Percentiles rank a stretch among this genome's conserved stretches.
Evolutionary conservation across 1,140 invertebrate genomes (phyloP).

Genomic region (Pseudomyrmex gracilis): DNA sequence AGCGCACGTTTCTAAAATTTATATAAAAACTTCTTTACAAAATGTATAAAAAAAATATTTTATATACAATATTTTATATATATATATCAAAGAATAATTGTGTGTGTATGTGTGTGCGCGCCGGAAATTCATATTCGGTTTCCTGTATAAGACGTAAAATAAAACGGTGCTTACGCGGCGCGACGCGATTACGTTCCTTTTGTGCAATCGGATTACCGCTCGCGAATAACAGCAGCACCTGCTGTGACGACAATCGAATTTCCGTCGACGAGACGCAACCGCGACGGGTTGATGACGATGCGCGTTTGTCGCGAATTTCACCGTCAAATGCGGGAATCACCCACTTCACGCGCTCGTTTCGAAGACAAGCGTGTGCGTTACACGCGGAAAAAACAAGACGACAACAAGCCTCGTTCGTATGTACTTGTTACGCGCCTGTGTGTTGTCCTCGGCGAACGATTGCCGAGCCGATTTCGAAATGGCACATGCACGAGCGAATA

Average conservation of each 20-base stretch:
- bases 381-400: neutral
- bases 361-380: too few relatives aligned
- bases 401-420: neutral
- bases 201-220: constrained; percentile 11
- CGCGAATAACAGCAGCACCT: neutral
- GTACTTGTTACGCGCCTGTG: neutral
- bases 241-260: constrained; percentile 36
- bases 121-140: neutral
- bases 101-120: neutral
- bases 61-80: too few relatives aligned
- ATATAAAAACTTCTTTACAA: too few relatives aligned
- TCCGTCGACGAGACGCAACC: constrained; percentile 17
- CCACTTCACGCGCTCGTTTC: too few relatives aligned
- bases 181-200: constrained; percentile 8
- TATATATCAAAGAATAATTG: too few relatives aligned
- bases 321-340: constrained; percentile 20
- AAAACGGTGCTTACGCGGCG: neutral
- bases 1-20: too few relatives aligned
- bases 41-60: too few relatives aligned
- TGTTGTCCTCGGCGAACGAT: constrained; percentile 11
- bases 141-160: neutral
- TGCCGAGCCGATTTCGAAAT: constrained; percentile 58
- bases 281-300: neutral
- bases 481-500: constrained; percentile 29
- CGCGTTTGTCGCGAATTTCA: constrained; percentile 21